A percentile compares a stretch with the other conserved stretches of the same genome.
These are phyloP conservation scores for Leucoraja erinaceus DNA, from an alignment of 2,113 vertebrate genomes.

Conservation along the genomic window DNA sequence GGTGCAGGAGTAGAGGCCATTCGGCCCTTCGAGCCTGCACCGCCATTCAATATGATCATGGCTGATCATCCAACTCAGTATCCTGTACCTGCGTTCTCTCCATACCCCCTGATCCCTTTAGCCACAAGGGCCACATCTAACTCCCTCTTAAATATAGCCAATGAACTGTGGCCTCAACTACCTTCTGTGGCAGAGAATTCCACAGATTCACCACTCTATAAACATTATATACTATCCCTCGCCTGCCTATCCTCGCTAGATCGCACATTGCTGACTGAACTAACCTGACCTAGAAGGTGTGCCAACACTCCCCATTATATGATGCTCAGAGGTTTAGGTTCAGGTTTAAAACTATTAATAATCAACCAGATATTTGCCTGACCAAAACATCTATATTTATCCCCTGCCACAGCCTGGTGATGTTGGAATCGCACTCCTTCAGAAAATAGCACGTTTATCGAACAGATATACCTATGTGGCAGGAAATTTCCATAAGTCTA, in stretches of 20 bases:
- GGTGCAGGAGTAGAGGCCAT: too few species aligned
- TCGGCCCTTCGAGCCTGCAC: too few species aligned
- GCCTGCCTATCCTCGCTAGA: background rate
- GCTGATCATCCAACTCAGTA: too few species aligned
- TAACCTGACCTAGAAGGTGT: background rate
- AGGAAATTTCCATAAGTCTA: background rate
- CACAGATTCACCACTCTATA: too few species aligned
- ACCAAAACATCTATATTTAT: background rate
- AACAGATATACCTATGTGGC: background rate
- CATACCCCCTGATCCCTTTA: too few species aligned
- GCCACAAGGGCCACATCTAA: too few species aligned
- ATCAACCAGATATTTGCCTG: background rate
- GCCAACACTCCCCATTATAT: background rate
- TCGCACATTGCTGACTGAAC: background rate
- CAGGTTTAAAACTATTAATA: conserved; percentile 5
- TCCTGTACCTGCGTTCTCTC: too few species aligned
- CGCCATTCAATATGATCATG: too few species aligned
- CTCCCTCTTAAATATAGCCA: too few species aligned
- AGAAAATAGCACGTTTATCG: background rate
- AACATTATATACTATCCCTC: background rate
- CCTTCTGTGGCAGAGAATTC: too few species aligned
- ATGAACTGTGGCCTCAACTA: too few species aligned
- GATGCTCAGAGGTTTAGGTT: background rate
- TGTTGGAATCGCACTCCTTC: background rate
- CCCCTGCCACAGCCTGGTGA: background rate